A percentile compares a stretch with the other conserved stretches of the same genome.
Evolutionary conservation across 2,113 vertebrate genomes (phyloP).

Genomic region (Cynoglossus semilaevis): DNA sequence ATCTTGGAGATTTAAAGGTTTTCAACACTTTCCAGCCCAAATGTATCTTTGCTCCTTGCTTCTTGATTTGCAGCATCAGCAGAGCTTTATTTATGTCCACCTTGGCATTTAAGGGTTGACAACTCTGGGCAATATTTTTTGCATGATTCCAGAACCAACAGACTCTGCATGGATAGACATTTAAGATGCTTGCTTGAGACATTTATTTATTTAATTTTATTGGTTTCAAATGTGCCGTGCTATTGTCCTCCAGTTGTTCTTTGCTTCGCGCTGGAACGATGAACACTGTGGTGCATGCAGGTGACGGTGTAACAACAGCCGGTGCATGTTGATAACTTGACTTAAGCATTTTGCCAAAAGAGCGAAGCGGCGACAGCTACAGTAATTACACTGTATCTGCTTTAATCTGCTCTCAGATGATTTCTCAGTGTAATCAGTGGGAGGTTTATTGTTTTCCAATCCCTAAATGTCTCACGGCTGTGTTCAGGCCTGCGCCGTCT

Average conservation of each 20-base stretch:
- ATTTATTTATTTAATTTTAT: too few species aligned
- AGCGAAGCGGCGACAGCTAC: conserved; percentile 1
- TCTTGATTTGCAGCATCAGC: conserved; percentile 5
- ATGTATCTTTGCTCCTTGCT: conserved; percentile 26
- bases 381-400: conserved; percentile 5
- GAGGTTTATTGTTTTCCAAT: conserved; percentile 23
- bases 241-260: conserved; percentile 36
- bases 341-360: conserved; percentile 4
- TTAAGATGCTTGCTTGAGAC: too few species aligned
- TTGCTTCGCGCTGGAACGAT: conserved; percentile 23
- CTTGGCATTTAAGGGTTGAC: too few species aligned
- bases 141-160: too few species aligned
- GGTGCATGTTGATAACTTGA: conserved; percentile 26
- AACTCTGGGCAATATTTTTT: too few species aligned
- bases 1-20: background rate
- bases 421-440: conserved; percentile 24
- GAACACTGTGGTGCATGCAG: conserved; percentile 37
- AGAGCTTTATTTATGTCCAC: conserved; percentile 9
- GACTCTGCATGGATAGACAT: too few species aligned
- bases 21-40: conserved; percentile 60
- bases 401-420: conserved; percentile 28
- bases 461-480: conserved; percentile 22
- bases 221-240: conserved; percentile 7
- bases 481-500: conserved; percentile 83
- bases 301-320: conserved; percentile 26